These are phyloP conservation scores for Halcyon leucocephala DNA, from an alignment of 2,797 vertebrate species.

Conservation along the genomic window DNA sequence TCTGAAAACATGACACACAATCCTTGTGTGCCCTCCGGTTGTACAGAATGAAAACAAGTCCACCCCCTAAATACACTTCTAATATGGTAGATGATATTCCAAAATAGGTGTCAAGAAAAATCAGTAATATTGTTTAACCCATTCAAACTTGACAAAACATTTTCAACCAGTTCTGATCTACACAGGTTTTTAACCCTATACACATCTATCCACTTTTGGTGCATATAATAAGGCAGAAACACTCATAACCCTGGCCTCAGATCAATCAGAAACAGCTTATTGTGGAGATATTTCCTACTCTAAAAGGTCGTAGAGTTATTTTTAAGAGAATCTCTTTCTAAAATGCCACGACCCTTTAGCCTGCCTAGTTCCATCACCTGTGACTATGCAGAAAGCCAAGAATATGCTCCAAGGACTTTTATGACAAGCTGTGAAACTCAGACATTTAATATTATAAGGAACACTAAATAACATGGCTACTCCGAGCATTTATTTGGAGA, in stretches of 20 bases:
- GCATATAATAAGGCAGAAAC: background rate
- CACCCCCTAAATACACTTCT: background rate
- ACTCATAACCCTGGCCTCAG: background rate
- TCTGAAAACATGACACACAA: conserved; percentile 33
- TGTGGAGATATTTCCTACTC: background rate
- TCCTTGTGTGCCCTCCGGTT: background rate
- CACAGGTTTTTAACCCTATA: background rate
- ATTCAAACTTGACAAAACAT: background rate
- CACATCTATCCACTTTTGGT: background rate
- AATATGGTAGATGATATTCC: background rate
- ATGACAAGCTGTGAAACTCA: background rate
- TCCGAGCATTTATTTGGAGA: background rate
- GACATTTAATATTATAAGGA: background rate
- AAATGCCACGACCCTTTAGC: conserved; percentile 17
- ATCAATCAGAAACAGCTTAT: background rate
- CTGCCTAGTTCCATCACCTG: background rate
- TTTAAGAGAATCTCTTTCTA: background rate
- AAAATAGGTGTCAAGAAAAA: background rate
- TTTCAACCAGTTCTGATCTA: background rate
- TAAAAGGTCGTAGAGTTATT: background rate
- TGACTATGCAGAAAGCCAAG: background rate
- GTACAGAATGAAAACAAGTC: conserved; percentile 2
- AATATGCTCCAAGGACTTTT: conserved; percentile 2
- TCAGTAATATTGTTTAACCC: background rate
- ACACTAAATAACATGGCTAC: background rate